Base-by-base conservation (phyloP, 2,797 vertebrate genomes). In the Caiman crocodilus region DNA sequence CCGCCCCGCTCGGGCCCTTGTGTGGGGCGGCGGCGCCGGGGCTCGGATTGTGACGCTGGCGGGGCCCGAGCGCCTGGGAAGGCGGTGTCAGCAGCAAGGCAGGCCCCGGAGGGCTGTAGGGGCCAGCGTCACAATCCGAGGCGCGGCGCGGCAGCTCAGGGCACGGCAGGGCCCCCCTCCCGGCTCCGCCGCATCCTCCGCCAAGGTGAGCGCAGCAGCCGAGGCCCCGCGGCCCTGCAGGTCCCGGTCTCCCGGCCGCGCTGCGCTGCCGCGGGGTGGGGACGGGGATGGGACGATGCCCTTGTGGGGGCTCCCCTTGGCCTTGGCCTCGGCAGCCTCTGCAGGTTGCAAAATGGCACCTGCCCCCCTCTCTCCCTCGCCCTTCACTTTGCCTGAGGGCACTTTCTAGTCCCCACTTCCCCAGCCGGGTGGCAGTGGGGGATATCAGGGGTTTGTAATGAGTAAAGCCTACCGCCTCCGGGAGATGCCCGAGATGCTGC, bases 281-380 rank as follows among this genome's bases (percentile, higher is more conserved):
- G 42, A 35, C 35, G 35, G 35, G 42, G 42, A 42, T 8, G 42
- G 42, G 42, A 8, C 42, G 42, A 42, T 42, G 42, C 42, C 42
- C 42, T 42, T 7, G 42, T 42, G 42, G 42, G 9, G 42, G 42
- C 10, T 50, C 42, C 42, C 42, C 42, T 50, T 50, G 42, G 42
- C 42, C 17, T 59, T 76, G 4, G 28, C 79, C 4, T 64, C 32
- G 63, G 12, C 30, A 67, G 23, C 11, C 60, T 83, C 71, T 21
- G n/a, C 5, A 5, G 58, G 84, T 81, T 88, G 1, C 95, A 96
- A 97, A 88, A 97, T 97, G 97, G 95, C 94, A 97, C 84, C 96
- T 92, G 78, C 32, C 15, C 58, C 87, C 56, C 63, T 82, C 50
- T 35, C 55, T 25, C 58, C 71, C 67, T 56, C 8, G 55, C 1